phyloP scores from a whole-genome alignment of 2,113 vertebrate genomes.

The Buteo buteo region DNA sequence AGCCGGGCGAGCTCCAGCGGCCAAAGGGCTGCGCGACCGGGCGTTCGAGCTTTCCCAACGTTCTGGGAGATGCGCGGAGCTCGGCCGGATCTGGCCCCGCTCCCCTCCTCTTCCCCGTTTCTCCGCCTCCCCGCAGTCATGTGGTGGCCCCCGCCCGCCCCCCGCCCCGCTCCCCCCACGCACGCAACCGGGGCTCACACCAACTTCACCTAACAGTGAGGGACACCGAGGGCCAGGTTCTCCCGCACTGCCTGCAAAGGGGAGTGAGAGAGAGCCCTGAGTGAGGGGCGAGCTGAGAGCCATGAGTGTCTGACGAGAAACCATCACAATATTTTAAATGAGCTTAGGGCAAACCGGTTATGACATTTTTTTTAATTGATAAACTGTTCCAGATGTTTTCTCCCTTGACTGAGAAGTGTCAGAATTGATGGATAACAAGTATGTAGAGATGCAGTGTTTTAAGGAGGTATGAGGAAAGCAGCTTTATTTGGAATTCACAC shows the following conservation, averaged over 20 bases:
- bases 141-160: conserved; percentile 47
- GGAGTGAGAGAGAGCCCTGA: background rate
- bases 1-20: background rate
- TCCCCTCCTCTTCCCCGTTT: conserved; percentile 21
- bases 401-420: conserved; percentile 44
- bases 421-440: conserved; percentile 25
- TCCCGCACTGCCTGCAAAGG: background rate
- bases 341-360: background rate
- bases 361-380: conserved; percentile 29
- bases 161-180: background rate
- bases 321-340: conserved; percentile 16
- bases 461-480: conserved; percentile 39
- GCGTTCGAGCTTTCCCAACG: background rate
- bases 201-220: conserved; percentile 40
- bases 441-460: conserved; percentile 55
- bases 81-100: background rate
- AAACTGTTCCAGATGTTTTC: conserved; percentile 29
- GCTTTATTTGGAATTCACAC: conserved; percentile 29
- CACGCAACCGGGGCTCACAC: background rate
- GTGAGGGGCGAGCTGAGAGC: background rate
- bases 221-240: conserved; percentile 27
- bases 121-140: conserved; percentile 47
- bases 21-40: background rate
- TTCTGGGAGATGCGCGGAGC: background rate
- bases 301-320: conserved; percentile 34